Evolutionary conservation across 2,113 vertebrate species (phyloP), one percentile per base, ranked within the genome.

Genomic region (Phainopepla nitens): DNA sequence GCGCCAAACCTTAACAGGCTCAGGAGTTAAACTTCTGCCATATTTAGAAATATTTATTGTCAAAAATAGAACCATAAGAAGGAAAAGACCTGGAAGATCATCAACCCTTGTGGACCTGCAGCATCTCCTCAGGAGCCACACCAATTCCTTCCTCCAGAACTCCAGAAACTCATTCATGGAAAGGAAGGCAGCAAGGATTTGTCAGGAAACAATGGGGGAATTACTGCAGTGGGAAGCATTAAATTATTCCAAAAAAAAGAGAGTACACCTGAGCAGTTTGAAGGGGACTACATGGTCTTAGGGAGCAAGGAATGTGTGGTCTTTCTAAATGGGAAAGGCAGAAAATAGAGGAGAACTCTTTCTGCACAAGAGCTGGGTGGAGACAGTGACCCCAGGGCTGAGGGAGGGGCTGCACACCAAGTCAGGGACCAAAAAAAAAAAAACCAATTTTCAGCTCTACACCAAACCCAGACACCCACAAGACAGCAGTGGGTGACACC

Each of bases 281-380:
- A 71, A 68, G 6, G 13, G 25, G 13, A 24, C 27, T 21, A 13
- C 1, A 0, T 5, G 6, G 2, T 47, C 35, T 33, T 5, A 15
- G 16, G n/a, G 1, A 73, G 4, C 2, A 44, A 41, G 61, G 21
- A 28, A 5, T 14, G 3, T 2, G 41, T 8, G 5, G 6, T 42
- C 5, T n/a, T 81, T 23, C 28, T 16, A 82, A 70, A 35, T 8
- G 9, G 28, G n/a, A 47, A 65, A 57, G 51, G 45, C 27, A 36
- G 28, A 69, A 83, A 61, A 44, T 7, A 45, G 60, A n/a, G 22
- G 1, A 4, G 13, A 64, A 23, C 6, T 41, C 42, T 54, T 70
- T 44, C 10, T 33, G 6, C 21, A 65, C n/a, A 45, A 31, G 25
- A 80, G 19, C 3, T 53, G 36, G 25, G 49, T 22, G n/a, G 65